Base-by-base conservation (phyloP, 2,888 invertebrate genomes). In the Eutolmus rufibarbis region DNA sequence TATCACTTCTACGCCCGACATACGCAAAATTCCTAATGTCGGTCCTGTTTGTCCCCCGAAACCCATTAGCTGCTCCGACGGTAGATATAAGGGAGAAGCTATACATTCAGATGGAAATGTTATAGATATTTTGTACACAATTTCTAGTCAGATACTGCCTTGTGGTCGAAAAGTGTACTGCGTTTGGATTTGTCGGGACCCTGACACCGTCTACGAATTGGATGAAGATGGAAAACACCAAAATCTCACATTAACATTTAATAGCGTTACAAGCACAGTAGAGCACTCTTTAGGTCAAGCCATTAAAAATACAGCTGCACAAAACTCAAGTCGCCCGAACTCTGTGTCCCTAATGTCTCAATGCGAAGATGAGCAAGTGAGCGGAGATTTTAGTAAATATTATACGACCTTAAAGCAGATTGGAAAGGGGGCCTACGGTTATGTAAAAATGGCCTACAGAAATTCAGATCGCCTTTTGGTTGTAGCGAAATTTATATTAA, bases 401-500 rank as follows among this genome's bases (percentile, higher is more conserved):
- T 94, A 94, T 89, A 94, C 94, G 86, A 95, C 95, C 0, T 92
- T 95, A 16, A 94, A 95, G 89, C 95, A 95, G 89, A 95, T 96
- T 56, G 96, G 96, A 91, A 90, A 92, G 91, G 89, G 96, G 31
- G 95, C 95, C 0, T 96, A 95, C 92, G 96, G 96, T 0, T 96
- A 95, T 90, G 96, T 96, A 0, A 95, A 95, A 89, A 94, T 95
- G 93, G 95, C 95, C 16, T 94, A 94, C 90, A 93, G 95, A 1
- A 94, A 94, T 56, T 93, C 93, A 0, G 95, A 95, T 91, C 93
- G 94, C 0, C 90, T 95, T 77, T 92, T 95, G 89, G 95, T 95
- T 0, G 95, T 96, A 2, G 95, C 96, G 57, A 96, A 96, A 92
- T 96, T 96, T 90, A 95, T 96, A 86, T 92, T 94, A 85, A 95